These are phyloP conservation scores for Drosophila monieri DNA, from an alignment of 2,888 invertebrate genomes.

Conservation along the genomic window DNA sequence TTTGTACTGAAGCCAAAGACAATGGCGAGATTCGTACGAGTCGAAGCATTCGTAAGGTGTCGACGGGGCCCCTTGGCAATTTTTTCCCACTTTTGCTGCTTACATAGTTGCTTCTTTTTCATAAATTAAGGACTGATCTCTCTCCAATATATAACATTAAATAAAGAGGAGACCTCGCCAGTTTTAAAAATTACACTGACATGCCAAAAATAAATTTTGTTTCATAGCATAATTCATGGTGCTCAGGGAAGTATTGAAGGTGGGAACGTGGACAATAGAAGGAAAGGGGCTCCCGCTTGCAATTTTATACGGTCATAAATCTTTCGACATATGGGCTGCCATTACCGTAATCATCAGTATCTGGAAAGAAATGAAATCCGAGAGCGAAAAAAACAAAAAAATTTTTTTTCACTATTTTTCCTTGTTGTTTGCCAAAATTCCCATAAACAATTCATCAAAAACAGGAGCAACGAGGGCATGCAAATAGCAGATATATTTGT, in stretches of 20 bases:
- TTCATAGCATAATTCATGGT: conserved; percentile 75
- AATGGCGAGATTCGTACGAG: conserved; percentile 11
- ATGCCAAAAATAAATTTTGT: conserved; percentile 67
- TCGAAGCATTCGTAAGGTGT: conserved; percentile 18
- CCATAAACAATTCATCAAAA: conserved; percentile 42
- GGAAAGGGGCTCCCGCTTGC: conserved; percentile 39
- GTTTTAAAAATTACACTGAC: conserved; percentile 47
- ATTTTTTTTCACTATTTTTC: conserved; percentile 56
- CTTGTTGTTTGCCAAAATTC: conserved; percentile 41
- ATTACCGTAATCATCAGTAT: conserved; percentile 43
- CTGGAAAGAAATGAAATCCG: conserved; percentile 19
- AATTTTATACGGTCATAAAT: conserved; percentile 70
- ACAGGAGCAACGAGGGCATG: conserved; percentile 14
- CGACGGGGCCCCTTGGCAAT: conserved; percentile 6
- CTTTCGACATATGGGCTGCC: conserved; percentile 70
- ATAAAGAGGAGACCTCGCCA: conserved; percentile 28
- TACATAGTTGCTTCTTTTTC: conserved; percentile 18
- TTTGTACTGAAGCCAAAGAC: conserved; percentile 1
- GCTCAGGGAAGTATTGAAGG: background rate
- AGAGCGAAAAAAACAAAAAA: conserved; percentile 33
- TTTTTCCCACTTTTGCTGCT: background rate
- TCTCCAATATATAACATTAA: conserved; percentile 56
- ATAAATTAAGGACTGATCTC: conserved; percentile 67
- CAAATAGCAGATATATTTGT: conserved; percentile 32
- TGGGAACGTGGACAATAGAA: background rate